These are phyloP conservation scores for Malaclemys terrapin DNA, from an alignment of 2,113 vertebrate genomes.

Conservation along the genomic window DNA sequence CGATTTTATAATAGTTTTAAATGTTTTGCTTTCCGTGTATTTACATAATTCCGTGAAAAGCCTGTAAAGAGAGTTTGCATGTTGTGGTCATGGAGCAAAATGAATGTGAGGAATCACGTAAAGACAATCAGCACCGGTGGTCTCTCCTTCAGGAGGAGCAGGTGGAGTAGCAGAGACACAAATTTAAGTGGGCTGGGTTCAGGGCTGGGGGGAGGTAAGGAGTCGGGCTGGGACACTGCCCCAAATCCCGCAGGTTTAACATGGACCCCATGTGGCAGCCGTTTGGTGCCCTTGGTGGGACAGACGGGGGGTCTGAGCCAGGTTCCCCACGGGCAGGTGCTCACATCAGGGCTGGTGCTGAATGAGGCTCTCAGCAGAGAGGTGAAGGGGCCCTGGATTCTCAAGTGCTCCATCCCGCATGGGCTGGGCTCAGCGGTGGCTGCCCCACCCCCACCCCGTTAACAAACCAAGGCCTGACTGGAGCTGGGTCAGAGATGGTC, in stretches of 20 bases:
- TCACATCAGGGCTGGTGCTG: not conserved
- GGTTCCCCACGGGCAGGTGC: not conserved
- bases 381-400: not conserved
- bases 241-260: not conserved
- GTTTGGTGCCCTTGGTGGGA: not conserved
- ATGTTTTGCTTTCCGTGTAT: conserved; percentile 49
- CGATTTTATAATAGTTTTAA: conserved; percentile 56
- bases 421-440: not conserved
- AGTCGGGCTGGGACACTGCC: not conserved
- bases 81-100: conserved; percentile 35
- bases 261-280: not conserved
- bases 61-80: not conserved
- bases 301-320: not conserved
- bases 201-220: not conserved
- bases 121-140: conserved; percentile 17
- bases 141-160: not conserved
- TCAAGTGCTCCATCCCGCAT: not conserved
- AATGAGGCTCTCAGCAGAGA: not conserved
- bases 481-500: not conserved
- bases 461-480: not conserved
- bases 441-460: not conserved
- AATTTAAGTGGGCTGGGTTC: too few relatives aligned
- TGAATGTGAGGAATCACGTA: not conserved
- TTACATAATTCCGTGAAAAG: conserved; percentile 49
- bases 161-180: too few relatives aligned